Conservation (phyloP, 2,113 vertebrate species). For the Herpailurus yagouaroundi region DNA sequence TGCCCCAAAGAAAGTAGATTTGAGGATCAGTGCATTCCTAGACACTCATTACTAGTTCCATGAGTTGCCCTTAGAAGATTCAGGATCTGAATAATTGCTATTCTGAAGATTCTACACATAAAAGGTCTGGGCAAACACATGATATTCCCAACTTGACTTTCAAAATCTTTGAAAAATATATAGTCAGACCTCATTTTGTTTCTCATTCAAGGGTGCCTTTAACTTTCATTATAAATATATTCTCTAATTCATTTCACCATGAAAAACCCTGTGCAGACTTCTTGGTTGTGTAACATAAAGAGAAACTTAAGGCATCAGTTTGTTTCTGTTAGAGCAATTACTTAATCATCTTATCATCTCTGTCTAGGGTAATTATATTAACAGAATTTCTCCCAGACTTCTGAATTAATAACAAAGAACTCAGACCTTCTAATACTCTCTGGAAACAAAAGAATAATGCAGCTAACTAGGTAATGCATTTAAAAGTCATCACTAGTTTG, state of each 20-base stretch:
- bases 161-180: slow-evolving; percentile 52
- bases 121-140: background rate
- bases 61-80: slow-evolving; percentile 43
- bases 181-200: slow-evolving; percentile 14
- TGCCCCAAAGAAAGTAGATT: background rate
- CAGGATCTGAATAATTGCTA: slow-evolving; percentile 55
- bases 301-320: slow-evolving; percentile 46
- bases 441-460: background rate
- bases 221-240: slow-evolving; percentile 23
- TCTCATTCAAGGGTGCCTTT: slow-evolving; percentile 47
- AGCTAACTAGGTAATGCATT: slow-evolving; percentile 61
- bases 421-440: slow-evolving; percentile 8
- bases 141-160: slow-evolving; percentile 49
- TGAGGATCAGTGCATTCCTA: background rate
- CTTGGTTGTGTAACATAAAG: slow-evolving; percentile 70
- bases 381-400: slow-evolving; percentile 78
- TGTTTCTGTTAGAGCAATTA: slow-evolving; percentile 57
- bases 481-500: slow-evolving; percentile 37
- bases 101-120: slow-evolving; percentile 31
- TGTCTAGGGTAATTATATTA: slow-evolving; percentile 64
- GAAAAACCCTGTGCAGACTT: slow-evolving; percentile 35
- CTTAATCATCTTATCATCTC: slow-evolving; percentile 71
- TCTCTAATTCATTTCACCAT: background rate
- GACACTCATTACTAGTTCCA: background rate
- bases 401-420: slow-evolving; percentile 44